A percentile compares a stretch with the other conserved stretches of the same genome.
These are phyloP conservation scores for Drosophila glabriapex DNA, from an alignment of 2,888 invertebrate species.

Conservation along the genomic window DNA sequence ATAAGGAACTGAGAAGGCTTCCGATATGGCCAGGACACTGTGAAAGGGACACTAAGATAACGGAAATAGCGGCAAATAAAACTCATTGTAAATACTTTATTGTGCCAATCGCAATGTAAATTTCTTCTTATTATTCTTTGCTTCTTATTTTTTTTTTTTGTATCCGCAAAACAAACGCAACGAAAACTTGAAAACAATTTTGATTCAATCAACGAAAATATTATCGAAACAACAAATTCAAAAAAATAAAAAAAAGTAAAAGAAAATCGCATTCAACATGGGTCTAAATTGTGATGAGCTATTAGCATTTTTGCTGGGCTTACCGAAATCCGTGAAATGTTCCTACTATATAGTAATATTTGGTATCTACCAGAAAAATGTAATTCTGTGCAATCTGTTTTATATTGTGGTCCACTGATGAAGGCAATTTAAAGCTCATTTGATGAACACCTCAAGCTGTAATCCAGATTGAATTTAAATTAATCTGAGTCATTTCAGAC, in stretches of 20 bases:
- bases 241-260: background rate
- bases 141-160: background rate
- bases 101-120: constrained; percentile 44
- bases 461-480: background rate
- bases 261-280: background rate
- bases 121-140: constrained; percentile 18
- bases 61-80: constrained; percentile 69
- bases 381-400: background rate
- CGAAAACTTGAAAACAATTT: constrained; percentile 46
- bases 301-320: constrained; percentile 2
- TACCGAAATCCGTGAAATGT: background rate
- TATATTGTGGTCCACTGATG: background rate
- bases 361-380: background rate
- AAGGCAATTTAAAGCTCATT: background rate
- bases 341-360: background rate
- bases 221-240: constrained; percentile 33
- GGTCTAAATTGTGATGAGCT: background rate
- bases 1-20: constrained; percentile 56
- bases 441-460: background rate
- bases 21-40: constrained; percentile 37
- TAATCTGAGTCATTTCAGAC: background rate
- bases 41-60: constrained; percentile 66
- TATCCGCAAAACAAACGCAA: constrained; percentile 30
- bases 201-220: constrained; percentile 67
- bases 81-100: constrained; percentile 60